These are phyloP conservation scores for Gasterosteus nipponicus DNA, from an alignment of 2,113 vertebrate genomes.

Conservation along the genomic window DNA sequence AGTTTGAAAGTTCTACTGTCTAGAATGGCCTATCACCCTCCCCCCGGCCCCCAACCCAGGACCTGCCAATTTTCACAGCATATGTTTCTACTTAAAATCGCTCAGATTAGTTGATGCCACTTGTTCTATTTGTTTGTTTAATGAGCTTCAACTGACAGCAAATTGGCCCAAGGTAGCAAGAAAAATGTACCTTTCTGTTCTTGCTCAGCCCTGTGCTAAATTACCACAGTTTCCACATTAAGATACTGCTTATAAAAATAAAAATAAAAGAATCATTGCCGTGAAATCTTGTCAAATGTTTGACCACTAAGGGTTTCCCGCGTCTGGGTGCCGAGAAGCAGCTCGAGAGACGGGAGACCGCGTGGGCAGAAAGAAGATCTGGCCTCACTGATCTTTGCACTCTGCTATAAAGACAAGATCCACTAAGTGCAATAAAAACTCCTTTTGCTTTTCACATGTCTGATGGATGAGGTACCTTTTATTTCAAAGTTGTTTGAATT, in stretches of 20 bases:
- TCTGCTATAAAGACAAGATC: not conserved
- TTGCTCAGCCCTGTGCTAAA: slow-evolving; percentile 39
- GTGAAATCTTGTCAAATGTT: slow-evolving; percentile 19
- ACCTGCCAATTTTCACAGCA: not conserved
- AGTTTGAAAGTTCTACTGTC: not conserved
- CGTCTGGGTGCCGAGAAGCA: not conserved
- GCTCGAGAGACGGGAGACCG: not conserved
- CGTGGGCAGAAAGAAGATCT: slow-evolving; percentile 5
- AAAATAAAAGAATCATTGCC: slow-evolving; percentile 1
- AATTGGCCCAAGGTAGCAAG: slow-evolving; percentile 18
- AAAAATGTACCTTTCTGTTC: slow-evolving; percentile 29
- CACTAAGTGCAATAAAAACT: slow-evolving; percentile 10
- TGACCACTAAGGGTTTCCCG: slow-evolving; percentile 6
- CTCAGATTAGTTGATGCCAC: slow-evolving; percentile 13
- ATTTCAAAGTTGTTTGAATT: slow-evolving; percentile 29
- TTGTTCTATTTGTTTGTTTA: slow-evolving; percentile 2
- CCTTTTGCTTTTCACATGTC: slow-evolving; percentile 26
- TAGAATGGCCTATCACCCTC: not conserved
- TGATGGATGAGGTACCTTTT: slow-evolving; percentile 27
- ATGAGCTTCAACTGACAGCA: not conserved
- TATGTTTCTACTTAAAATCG: not conserved
- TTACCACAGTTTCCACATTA: slow-evolving; percentile 44
- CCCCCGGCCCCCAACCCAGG: not conserved
- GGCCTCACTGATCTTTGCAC: slow-evolving; percentile 1
- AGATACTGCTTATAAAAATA: not conserved